Conservation (phyloP, 2,888 invertebrate species). For the Venusia cambrica region DNA sequence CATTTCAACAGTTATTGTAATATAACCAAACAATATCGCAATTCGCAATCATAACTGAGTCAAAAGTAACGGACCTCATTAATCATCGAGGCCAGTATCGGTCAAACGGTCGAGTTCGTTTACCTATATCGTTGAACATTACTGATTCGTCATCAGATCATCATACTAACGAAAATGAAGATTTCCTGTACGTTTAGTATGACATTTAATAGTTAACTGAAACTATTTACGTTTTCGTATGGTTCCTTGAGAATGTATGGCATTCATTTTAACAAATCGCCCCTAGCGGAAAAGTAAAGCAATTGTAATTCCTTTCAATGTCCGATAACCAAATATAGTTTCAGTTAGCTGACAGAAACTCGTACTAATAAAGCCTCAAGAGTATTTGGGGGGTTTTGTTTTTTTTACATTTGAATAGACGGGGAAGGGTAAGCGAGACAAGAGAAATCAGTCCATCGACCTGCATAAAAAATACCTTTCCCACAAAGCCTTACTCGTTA, state of each 20-base stretch:
- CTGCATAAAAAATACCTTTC: slow-evolving; percentile 70
- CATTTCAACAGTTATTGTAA: too few relatives aligned
- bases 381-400: slow-evolving; percentile 44
- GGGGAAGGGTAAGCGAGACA: slow-evolving; percentile 50
- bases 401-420: slow-evolving; percentile 42
- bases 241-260: too few relatives aligned
- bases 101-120: slow-evolving; percentile 56
- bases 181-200: background rate
- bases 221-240: too few relatives aligned
- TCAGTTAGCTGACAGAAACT: too few relatives aligned
- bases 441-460: slow-evolving; percentile 71
- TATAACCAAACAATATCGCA: slow-evolving; percentile 69
- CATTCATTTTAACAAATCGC: too few relatives aligned
- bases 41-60: slow-evolving; percentile 71
- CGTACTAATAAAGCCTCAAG: too few relatives aligned
- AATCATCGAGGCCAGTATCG: slow-evolving; percentile 74
- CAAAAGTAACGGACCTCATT: slow-evolving; percentile 73
- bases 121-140: slow-evolving; percentile 48
- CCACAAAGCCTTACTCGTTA: slow-evolving; percentile 66
- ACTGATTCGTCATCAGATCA: slow-evolving; percentile 57
- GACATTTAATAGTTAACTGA: too few relatives aligned
- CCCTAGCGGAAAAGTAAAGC: too few relatives aligned
- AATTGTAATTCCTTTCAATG: too few relatives aligned
- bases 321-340: too few relatives aligned
- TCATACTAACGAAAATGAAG: slow-evolving; percentile 9